These are phyloP conservation scores for Ctenosaura bakeri DNA, from an alignment of 2,797 vertebrate genomes.

Conservation along the genomic window DNA sequence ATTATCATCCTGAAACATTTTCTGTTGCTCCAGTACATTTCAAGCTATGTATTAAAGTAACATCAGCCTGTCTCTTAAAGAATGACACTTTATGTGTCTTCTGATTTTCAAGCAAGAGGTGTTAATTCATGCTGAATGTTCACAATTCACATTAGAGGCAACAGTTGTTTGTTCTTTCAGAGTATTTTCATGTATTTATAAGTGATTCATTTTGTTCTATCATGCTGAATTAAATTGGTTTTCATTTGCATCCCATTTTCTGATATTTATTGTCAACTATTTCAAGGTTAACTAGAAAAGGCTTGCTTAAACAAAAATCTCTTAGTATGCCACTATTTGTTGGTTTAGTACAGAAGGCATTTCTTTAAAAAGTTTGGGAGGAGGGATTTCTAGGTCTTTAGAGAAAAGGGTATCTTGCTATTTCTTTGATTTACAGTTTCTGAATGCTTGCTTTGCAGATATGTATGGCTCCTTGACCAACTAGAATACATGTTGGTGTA, in stretches of 20 bases:
- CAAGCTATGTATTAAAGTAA: constrained; percentile 47
- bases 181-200: constrained; percentile 55
- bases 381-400: constrained; percentile 22
- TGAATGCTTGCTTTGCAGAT: constrained; percentile 28
- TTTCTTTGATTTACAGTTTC: constrained; percentile 28
- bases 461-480: constrained; percentile 59
- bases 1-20: constrained; percentile 74
- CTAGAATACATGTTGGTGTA: constrained; percentile 60
- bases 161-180: constrained; percentile 46
- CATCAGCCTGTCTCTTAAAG: constrained; percentile 57
- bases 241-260: constrained; percentile 58
- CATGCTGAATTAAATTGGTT: constrained; percentile 62
- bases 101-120: constrained; percentile 51
- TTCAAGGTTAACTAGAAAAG: constrained; percentile 62
- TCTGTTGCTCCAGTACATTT: constrained; percentile 56
- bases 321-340: constrained; percentile 22
- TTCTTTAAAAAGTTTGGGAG: constrained; percentile 1
- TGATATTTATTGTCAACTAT: constrained; percentile 55
- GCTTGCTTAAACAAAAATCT: constrained; percentile 31
- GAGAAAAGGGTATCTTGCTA: constrained; percentile 24
- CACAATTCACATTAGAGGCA: constrained; percentile 42
- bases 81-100: constrained; percentile 44
- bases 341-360: constrained; percentile 45
- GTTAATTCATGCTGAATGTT: constrained; percentile 62
- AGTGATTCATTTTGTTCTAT: constrained; percentile 39